Conservation (phyloP, 2,797 vertebrate genomes). For the Sorex maritimensis region DNA sequence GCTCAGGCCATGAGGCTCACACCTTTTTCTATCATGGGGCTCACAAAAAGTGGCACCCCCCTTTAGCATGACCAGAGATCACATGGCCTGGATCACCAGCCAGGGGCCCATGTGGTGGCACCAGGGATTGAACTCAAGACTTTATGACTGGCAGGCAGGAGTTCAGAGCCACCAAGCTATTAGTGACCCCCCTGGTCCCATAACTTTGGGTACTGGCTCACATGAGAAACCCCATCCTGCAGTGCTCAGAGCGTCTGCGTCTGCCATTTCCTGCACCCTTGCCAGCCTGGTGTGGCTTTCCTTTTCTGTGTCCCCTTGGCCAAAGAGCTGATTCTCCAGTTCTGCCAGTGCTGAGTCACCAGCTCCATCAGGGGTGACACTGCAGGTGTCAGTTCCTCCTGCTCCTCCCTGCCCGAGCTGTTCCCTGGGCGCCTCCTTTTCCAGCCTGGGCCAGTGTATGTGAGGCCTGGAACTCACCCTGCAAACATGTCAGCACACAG, state of each 20-base stretch:
- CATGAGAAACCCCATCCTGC: not conserved
- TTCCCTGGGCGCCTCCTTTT: slow-evolving; percentile 73
- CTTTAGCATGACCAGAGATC: too few relatives aligned
- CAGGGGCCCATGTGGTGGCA: too few relatives aligned
- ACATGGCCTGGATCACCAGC: too few relatives aligned
- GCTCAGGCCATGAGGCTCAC: too few relatives aligned
- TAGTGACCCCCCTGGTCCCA: not conserved
- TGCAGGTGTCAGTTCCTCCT: not conserved
- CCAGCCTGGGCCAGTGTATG: slow-evolving; percentile 74
- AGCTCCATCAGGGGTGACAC: slow-evolving; percentile 19
- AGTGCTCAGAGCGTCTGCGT: not conserved
- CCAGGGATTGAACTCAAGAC: too few relatives aligned
- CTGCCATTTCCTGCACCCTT: not conserved
- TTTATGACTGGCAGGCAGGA: too few relatives aligned
- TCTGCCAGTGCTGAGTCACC: not conserved
- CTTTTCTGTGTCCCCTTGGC: not conserved
- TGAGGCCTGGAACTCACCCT: slow-evolving; percentile 17
- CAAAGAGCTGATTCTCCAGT: not conserved
- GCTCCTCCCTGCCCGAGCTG: not conserved
- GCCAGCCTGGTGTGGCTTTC: not conserved
- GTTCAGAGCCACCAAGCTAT: too few relatives aligned
- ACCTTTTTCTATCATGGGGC: too few relatives aligned
- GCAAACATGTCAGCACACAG: slow-evolving; percentile 38
- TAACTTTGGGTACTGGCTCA: not conserved
- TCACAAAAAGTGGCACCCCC: too few relatives aligned